Conservation (phyloP, 2,888 invertebrate species). For the Hipparchia semele region DNA sequence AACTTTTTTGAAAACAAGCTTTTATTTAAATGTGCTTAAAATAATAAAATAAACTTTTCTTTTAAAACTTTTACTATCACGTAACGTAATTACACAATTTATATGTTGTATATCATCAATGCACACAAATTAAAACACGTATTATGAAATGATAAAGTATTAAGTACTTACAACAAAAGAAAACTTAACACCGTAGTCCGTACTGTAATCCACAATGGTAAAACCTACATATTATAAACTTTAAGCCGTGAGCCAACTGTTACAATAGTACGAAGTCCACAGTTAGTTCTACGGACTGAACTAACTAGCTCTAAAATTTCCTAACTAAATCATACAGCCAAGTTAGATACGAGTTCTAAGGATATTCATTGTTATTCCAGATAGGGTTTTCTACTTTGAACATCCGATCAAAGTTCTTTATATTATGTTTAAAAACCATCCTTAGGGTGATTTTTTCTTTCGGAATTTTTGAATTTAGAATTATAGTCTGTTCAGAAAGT, state of each 20-base stretch:
- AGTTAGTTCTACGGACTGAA: slow-evolving; percentile 29
- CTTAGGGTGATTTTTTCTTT: too few relatives aligned
- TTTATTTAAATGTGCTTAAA: too few relatives aligned
- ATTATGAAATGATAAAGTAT: slow-evolving; percentile 10
- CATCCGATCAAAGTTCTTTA: background rate
- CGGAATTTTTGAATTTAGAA: too few relatives aligned
- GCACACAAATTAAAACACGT: too few relatives aligned
- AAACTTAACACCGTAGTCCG: background rate
- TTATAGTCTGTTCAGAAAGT: too few relatives aligned
- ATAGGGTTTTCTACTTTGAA: slow-evolving; percentile 42
- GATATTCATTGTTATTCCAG: slow-evolving; percentile 71
- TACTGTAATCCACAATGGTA: slow-evolving; percentile 4
- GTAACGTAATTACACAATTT: too few relatives aligned
- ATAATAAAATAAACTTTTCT: too few relatives aligned
- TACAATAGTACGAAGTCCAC: slow-evolving; percentile 23
- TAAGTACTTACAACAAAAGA: background rate
- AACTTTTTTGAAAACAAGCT: too few relatives aligned
- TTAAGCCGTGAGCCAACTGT: slow-evolving; percentile 15
- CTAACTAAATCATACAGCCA: slow-evolving; percentile 45
- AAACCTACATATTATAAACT: background rate
- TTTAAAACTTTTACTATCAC: too few relatives aligned
- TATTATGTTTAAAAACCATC: background rate
- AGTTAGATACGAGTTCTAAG: slow-evolving; percentile 45
- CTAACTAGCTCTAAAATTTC: slow-evolving; percentile 41
- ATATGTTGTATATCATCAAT: too few relatives aligned